A percentile compares a stretch with the other conserved stretches of the same genome.
Evolutionary conservation across 2,888 invertebrate species (phyloP).

Genomic region (Chloroclysta siterata): DNA sequence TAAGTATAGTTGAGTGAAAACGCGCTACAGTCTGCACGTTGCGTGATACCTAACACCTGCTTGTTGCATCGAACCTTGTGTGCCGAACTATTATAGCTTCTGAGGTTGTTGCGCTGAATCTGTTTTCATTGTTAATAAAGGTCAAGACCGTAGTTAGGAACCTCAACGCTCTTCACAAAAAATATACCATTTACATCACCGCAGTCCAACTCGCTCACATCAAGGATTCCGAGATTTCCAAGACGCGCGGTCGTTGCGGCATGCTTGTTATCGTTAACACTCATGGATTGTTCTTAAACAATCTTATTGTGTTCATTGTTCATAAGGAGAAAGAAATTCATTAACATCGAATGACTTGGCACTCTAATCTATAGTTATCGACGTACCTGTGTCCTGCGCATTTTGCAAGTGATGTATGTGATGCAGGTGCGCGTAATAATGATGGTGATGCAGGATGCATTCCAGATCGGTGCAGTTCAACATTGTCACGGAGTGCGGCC

Average conservation of each 20-base stretch:
- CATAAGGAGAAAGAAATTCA: conserved; percentile 54
- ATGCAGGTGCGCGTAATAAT: conserved; percentile 90
- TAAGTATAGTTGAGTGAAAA: conserved; percentile 68
- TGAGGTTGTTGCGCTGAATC: conserved; percentile 56
- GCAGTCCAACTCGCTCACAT: conserved; percentile 47
- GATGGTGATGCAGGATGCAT: conserved; percentile 90
- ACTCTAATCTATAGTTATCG: conserved; percentile 38
- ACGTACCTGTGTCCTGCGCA: conserved; percentile 86
- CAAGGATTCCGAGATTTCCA: conserved; percentile 57
- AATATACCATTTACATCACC: conserved; percentile 48
- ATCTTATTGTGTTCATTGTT: conserved; percentile 72
- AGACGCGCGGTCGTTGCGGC: conserved; percentile 50
- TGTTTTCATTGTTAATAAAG: conserved; percentile 64
- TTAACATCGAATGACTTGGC: conserved; percentile 43
- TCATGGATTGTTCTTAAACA: conserved; percentile 68
- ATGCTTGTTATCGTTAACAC: conserved; percentile 72
- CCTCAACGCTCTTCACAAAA: conserved; percentile 52
- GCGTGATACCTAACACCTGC: conserved; percentile 75
- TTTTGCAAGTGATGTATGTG: conserved; percentile 89
- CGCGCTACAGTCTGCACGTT: conserved; percentile 61
- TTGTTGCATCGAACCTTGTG: conserved; percentile 64
- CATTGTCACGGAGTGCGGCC: conserved; percentile 84
- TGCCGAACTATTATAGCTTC: conserved; percentile 60
- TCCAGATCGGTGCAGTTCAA: conserved; percentile 91
- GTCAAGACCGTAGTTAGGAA: conserved; percentile 63